Conservation (phyloP, 2,797 vertebrate genomes). For the Capromys pilorides region DNA sequence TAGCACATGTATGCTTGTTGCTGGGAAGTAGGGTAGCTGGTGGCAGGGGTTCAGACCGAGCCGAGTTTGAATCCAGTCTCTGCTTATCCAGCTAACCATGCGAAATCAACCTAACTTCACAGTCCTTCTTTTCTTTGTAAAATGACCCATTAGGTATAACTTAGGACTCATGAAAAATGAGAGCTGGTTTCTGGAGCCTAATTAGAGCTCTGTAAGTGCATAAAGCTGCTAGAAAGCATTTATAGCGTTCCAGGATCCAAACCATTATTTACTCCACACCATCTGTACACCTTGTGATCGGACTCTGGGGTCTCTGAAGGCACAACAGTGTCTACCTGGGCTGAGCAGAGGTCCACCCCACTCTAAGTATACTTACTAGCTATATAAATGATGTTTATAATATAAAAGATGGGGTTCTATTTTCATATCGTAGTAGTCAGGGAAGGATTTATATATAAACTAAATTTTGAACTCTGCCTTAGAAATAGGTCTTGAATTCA, state of each 20-base stretch:
- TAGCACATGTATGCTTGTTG: background rate
- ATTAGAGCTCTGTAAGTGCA: background rate
- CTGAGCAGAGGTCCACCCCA: background rate
- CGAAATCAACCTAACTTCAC: background rate
- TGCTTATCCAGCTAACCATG: background rate
- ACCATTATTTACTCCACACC: background rate
- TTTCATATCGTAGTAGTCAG: background rate
- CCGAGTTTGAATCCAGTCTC: background rate
- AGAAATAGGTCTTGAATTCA: constrained; percentile 45
- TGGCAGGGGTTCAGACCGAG: background rate
- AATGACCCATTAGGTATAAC: background rate
- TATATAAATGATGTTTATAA: background rate
- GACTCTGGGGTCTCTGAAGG: background rate
- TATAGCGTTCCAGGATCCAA: background rate
- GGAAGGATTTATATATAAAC: background rate
- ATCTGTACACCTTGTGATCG: background rate
- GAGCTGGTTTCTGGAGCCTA: background rate
- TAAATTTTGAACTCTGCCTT: constrained; percentile 36
- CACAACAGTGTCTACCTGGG: background rate
- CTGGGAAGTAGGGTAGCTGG: background rate
- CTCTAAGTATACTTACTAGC: background rate
- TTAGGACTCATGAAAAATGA: background rate
- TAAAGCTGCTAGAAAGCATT: background rate
- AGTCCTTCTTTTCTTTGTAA: background rate
- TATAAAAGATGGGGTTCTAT: background rate